Percentiles rank a stretch among this genome's conserved stretches.
Evolutionary conservation across 2,113 vertebrate species (phyloP).

Genomic region (Thamnophis sirtalis): DNA sequence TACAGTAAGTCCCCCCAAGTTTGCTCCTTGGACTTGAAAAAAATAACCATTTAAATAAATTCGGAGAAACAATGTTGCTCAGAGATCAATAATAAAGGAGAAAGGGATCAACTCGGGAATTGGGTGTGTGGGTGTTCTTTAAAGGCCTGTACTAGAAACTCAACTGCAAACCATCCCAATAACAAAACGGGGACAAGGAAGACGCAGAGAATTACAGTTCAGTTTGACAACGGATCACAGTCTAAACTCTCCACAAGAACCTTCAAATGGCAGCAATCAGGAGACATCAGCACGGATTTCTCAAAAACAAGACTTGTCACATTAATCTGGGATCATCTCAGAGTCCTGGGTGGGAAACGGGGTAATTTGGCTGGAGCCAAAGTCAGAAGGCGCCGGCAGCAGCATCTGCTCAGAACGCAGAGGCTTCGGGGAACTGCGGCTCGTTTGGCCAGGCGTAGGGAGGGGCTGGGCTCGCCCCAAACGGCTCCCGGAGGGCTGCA

Average conservation of each 20-base stretch:
- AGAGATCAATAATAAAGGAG: neutral
- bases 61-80: neutral
- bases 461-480: neutral
- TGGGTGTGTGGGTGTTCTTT: neutral
- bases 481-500: neutral
- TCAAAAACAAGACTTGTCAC: neutral
- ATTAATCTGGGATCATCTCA: neutral
- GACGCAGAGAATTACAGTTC: neutral
- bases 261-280: neutral
- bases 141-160: neutral
- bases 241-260: neutral
- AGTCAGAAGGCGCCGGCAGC: neutral
- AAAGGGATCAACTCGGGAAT: neutral
- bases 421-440: neutral
- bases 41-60: neutral
- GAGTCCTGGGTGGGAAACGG: neutral
- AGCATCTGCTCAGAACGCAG: neutral
- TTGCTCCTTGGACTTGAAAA: neutral
- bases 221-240: neutral
- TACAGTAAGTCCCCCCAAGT: neutral
- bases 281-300: neutral
- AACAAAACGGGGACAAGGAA: neutral
- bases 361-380: neutral
- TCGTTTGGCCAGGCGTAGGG: neutral
- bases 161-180: neutral